Conservation (phyloP, 1,140 invertebrate species). For the Penaeus vannamei region DNA sequence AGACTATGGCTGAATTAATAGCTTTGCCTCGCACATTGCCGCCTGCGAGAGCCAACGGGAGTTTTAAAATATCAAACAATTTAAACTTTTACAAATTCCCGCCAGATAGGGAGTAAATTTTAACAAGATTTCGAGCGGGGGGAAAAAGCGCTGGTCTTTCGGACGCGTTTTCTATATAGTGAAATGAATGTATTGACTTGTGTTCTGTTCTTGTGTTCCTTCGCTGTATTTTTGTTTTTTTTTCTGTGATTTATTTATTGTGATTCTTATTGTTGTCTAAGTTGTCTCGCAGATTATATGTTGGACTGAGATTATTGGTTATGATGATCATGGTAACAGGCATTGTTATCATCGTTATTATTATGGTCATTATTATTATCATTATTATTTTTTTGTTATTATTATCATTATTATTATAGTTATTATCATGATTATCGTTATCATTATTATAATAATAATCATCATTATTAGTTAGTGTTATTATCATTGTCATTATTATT, state of each 20-base stretch:
- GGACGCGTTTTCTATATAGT: too few relatives aligned
- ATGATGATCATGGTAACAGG: not conserved
- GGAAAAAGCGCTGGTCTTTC: too few relatives aligned
- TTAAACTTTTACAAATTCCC: constrained; percentile 41
- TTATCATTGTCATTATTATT: not conserved
- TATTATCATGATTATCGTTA: not conserved
- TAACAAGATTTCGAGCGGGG: constrained; percentile 13
- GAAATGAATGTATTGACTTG: too few relatives aligned
- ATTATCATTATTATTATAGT: constrained; percentile 13
- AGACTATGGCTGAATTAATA: constrained; percentile 37
- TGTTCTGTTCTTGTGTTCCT: too few relatives aligned
- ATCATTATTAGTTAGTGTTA: not conserved
- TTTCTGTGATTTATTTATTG: too few relatives aligned
- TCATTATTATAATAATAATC: not conserved
- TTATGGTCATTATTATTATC: constrained; percentile 67
- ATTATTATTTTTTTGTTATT: constrained; percentile 16
- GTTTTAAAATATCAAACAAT: constrained; percentile 54
- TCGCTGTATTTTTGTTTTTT: too few relatives aligned
- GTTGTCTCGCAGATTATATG: too few relatives aligned
- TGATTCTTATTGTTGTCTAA: too few relatives aligned
- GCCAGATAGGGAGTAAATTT: constrained; percentile 26
- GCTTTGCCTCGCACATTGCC: constrained; percentile 29
- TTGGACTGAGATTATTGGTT: too few relatives aligned
- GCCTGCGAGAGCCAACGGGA: constrained; percentile 35
- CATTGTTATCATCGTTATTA: constrained; percentile 71